These are phyloP conservation scores for Hippocampus zosterae DNA, from an alignment of 2,113 vertebrate species.

Conservation along the genomic window DNA sequence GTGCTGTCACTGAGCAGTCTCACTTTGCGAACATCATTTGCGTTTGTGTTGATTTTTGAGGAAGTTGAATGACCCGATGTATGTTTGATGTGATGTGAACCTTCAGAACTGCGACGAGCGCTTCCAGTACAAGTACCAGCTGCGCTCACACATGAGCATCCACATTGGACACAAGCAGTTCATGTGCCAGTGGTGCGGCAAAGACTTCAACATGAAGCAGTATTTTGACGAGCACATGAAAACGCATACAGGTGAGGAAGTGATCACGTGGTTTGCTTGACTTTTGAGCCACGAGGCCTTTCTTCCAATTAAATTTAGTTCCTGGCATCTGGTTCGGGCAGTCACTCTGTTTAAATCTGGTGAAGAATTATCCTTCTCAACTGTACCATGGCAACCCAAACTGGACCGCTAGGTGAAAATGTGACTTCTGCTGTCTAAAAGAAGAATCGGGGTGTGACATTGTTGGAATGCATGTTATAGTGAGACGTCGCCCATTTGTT, in stretches of 20 bases:
- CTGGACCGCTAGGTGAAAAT: neutral
- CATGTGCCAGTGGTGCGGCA: conserved; percentile 99
- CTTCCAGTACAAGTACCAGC: conserved; percentile 98
- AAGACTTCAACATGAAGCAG: conserved; percentile 99
- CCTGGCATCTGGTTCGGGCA: neutral
- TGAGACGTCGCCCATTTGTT: conserved; percentile 27
- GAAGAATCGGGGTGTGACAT: conserved; percentile 26
- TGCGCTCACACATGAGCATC: conserved; percentile 97
- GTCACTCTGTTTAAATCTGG: neutral
- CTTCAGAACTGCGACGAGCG: conserved; percentile 88
- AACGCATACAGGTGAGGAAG: conserved; percentile 90
- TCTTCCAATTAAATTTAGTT: conserved; percentile 2
- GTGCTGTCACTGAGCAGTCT: conserved; percentile 10
- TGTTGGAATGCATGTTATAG: conserved; percentile 32
- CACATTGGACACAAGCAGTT: conserved; percentile 98
- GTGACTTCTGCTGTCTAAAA: conserved; percentile 34
- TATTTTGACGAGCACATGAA: conserved; percentile 99
- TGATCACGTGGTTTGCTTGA: neutral
- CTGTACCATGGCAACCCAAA: neutral
- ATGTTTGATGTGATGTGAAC: conserved; percentile 3
- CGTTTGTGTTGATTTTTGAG: conserved; percentile 13
- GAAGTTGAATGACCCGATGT: neutral
- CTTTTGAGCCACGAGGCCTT: neutral
- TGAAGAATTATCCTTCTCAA: neutral
- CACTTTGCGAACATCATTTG: neutral